These are phyloP conservation scores for Drosophila falleni DNA, from an alignment of 2,888 invertebrate genomes.

Conservation along the genomic window DNA sequence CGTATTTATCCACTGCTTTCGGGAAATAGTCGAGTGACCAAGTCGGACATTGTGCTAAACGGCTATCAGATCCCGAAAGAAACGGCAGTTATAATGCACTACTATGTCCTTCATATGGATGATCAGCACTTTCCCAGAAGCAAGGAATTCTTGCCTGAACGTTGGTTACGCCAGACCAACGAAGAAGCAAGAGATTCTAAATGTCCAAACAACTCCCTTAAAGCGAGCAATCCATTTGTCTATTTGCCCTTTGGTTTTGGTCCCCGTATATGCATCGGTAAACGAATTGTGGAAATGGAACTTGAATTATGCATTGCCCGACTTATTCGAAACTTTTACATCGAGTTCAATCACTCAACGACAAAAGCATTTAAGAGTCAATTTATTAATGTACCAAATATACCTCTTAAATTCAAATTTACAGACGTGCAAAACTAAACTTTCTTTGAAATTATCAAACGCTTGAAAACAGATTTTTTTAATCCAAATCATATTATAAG, in stretches of 20 bases:
- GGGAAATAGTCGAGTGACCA: conserved; percentile 87
- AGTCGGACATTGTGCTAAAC: conserved; percentile 87
- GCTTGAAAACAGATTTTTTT: no score
- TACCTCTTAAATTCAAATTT: conserved; percentile 85
- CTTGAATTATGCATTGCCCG: conserved; percentile 87
- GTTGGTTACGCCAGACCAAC: conserved; percentile 87
- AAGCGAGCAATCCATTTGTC: conserved; percentile 74
- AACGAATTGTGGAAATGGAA: conserved; percentile 91
- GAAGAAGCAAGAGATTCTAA: conserved; percentile 86
- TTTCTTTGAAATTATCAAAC: no score
- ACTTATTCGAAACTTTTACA: conserved; percentile 77
- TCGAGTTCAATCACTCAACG: conserved; percentile 78
- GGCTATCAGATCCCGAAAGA: conserved; percentile 89
- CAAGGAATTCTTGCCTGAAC: conserved; percentile 89
- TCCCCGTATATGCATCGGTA: conserved; percentile 89
- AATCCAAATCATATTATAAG: no score
- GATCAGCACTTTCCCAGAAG: conserved; percentile 87
- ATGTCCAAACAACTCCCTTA: conserved; percentile 88
- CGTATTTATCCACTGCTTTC: conserved; percentile 88
- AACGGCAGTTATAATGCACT: conserved; percentile 90
- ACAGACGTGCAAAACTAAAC: conserved; percentile 70
- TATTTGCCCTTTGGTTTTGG: conserved; percentile 90
- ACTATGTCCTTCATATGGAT: conserved; percentile 86
- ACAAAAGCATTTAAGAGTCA: conserved; percentile 74
- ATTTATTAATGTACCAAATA: conserved; percentile 82